Evolutionary conservation across 2,113 vertebrate species (phyloP).

Genomic region (Laticauda colubrina): DNA sequence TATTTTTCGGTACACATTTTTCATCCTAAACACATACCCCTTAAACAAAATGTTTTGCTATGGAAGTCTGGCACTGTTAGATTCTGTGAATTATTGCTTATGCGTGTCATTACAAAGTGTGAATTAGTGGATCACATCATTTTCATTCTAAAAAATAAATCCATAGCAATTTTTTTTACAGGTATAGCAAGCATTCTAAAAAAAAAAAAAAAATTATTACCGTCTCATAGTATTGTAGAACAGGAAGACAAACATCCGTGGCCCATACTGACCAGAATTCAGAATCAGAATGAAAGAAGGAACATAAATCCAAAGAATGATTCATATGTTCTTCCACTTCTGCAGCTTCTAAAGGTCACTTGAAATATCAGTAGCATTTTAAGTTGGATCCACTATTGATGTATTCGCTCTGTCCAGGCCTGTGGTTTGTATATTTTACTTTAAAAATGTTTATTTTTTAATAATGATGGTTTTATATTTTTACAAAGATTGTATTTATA

Average conservation of each 20-base stretch:
- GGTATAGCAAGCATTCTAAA: background rate
- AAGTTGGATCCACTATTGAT: background rate
- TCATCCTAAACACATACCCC: background rate
- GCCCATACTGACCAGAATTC: background rate
- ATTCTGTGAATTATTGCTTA: background rate
- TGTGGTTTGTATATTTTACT: background rate
- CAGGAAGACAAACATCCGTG: background rate
- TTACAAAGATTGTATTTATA: background rate
- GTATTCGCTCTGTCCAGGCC: background rate
- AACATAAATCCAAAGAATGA: background rate
- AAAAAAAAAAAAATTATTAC: background rate
- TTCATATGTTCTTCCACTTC: background rate
- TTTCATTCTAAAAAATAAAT: background rate
- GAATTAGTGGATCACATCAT: background rate
- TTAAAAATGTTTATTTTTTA: background rate
- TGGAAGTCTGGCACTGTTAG: background rate
- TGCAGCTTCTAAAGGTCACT: background rate
- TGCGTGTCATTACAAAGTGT: background rate
- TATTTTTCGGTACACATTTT: background rate
- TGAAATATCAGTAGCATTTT: background rate
- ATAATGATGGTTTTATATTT: background rate
- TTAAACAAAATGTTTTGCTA: background rate
- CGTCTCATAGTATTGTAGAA: background rate
- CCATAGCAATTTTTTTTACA: background rate
- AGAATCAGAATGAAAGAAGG: background rate